Base-by-base conservation (phyloP, 2,113 vertebrate genomes). In the Myxocyprinus asiaticus region DNA sequence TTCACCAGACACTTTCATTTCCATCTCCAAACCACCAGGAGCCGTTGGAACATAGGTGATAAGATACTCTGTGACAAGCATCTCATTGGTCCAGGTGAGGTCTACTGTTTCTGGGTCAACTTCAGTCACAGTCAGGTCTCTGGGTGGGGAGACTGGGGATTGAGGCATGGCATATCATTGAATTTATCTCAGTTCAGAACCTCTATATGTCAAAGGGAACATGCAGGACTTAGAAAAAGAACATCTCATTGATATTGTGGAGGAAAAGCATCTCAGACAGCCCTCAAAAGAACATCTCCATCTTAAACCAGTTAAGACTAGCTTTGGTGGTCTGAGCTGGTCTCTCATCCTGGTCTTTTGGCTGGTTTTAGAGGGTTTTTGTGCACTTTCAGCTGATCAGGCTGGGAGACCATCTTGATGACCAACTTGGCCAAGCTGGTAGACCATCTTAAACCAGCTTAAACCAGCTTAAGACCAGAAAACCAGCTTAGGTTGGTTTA, bases 31-130 rank as follows among this genome's bases (percentile, higher is more conserved):
- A 76, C 98, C 97, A 0, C 94, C 96, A 0, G 80, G 87, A 0
- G 94, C 86, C 0, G 97, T 99, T 9, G 98, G 98, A 0, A 91
- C 87, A 2, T 99, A 98, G 64, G 93, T 92, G 76, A 99, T 74
- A 0, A 96, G 93, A 88, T 99, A 99, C 82, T 95, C 92, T 0
- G 92, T 95, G 82, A 99, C 97, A 0, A 89, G 85, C 84, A 98
- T 97, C 88, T 98, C 96, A 2, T 98, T 98, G 53, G 92, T 92
- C 98, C 98, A 99, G 78, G 95, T 91, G 76, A 99, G 82, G 81
- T 99, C 96, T 70, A 99, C 94, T 0, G 96, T 95, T 86, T 98
- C 94, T 61, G 96, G 94, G 0, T 92, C 95, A 83, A 99, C 89
- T 9, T 95, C 93, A 1, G 93, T 94, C 81, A 98, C 95, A 0